phyloP scores from a whole-genome alignment of 2,113 vertebrate genomes.

The Calcarius ornatus region DNA sequence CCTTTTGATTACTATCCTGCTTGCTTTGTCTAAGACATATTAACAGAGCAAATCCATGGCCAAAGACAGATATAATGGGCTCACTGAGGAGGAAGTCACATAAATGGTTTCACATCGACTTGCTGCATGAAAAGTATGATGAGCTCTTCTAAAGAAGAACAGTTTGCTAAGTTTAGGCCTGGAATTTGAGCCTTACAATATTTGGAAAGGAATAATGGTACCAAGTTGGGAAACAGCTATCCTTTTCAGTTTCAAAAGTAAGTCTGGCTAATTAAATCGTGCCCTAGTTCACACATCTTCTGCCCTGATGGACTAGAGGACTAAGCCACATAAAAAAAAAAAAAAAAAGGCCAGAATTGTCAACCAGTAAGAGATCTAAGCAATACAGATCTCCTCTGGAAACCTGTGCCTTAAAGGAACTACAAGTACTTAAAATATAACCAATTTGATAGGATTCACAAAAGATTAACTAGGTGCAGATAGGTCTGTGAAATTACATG shows the following conservation, averaged over 20 bases:
- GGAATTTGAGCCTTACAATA: not conserved
- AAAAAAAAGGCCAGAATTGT: not conserved
- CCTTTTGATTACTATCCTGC: not conserved
- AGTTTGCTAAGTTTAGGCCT: not conserved
- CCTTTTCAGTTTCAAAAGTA: not conserved
- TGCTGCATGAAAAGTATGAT: not conserved
- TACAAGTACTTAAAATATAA: not conserved
- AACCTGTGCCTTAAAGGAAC: slow-evolving; percentile 1
- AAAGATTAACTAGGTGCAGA: slow-evolving; percentile 6
- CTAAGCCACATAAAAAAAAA: not conserved
- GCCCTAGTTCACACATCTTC: not conserved
- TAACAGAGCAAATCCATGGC: not conserved
- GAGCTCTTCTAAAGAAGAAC: not conserved
- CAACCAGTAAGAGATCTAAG: not conserved
- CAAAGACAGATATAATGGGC: not conserved
- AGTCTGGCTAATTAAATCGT: not conserved
- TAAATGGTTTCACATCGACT: not conserved
- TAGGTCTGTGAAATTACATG: not conserved
- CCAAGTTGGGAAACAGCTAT: not conserved
- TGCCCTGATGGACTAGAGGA: not conserved
- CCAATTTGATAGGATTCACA: not conserved
- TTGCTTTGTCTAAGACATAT: not conserved
- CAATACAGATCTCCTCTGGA: not conserved
- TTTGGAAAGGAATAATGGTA: not conserved
- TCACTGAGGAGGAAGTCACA: not conserved